Percentiles rank a stretch among this genome's conserved stretches.
phyloP scores from a whole-genome alignment of 2,797 vertebrate species.

The Oreortyx pictus region DNA sequence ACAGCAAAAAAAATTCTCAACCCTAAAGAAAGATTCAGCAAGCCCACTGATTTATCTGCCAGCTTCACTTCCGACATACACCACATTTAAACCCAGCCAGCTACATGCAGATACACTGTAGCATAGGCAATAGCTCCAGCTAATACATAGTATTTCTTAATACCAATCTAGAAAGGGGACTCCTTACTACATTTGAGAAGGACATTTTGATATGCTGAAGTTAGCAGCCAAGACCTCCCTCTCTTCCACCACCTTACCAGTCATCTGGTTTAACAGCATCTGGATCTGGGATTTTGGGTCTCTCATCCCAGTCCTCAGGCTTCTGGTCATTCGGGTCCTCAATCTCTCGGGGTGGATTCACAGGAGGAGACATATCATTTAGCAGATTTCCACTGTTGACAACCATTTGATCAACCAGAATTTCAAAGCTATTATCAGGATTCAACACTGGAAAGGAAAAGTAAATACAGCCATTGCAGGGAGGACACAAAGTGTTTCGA shows the following conservation, averaged over 20 bases:
- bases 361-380: slow-evolving; percentile 90
- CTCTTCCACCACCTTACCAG: slow-evolving; percentile 82
- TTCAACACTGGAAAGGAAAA: slow-evolving; percentile 87
- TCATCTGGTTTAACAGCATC: slow-evolving; percentile 94
- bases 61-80: not conserved
- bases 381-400: slow-evolving; percentile 95
- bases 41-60: not conserved
- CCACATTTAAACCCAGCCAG: not conserved
- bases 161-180: not conserved
- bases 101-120: not conserved
- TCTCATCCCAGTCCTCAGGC: slow-evolving; percentile 98
- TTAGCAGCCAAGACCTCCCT: not conserved
- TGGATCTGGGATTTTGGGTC: slow-evolving; percentile 95
- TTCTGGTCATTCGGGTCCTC: slow-evolving; percentile 96
- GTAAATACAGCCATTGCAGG: not conserved
- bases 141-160: not conserved
- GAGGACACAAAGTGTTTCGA: not conserved
- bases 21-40: not conserved
- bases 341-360: slow-evolving; percentile 94
- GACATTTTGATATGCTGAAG: not conserved
- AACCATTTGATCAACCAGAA: slow-evolving; percentile 92
- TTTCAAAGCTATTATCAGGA: slow-evolving; percentile 95
- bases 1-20: not conserved
- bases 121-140: not conserved
- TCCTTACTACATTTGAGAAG: not conserved